Percentiles rank a stretch among this genome's conserved stretches.
phyloP scores from a whole-genome alignment of 2,797 vertebrate genomes.

The Botia almorhae region DNA sequence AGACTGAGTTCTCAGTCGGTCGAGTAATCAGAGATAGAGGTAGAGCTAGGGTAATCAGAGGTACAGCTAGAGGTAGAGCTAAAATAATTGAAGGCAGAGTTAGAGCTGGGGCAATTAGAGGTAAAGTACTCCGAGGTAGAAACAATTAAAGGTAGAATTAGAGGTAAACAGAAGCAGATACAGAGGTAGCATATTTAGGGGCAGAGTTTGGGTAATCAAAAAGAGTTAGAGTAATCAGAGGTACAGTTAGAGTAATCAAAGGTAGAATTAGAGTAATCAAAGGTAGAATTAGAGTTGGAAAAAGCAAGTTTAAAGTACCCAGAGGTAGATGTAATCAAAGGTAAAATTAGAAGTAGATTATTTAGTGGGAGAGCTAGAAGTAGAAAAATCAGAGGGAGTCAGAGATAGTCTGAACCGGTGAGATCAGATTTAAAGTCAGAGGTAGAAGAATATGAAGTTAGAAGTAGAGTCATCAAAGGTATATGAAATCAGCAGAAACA shows the following conservation, averaged over 20 bases:
- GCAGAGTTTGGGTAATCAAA: no score
- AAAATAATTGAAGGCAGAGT: not conserved
- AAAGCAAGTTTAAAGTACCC: no score
- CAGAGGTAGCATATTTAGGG: not conserved
- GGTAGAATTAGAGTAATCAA: not conserved
- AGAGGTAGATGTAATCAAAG: not conserved
- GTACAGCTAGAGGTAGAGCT: not conserved
- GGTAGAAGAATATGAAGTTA: not conserved
- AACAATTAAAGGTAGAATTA: not conserved
- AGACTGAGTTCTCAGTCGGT: not conserved
- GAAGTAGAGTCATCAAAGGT: not conserved
- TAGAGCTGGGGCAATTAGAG: no score
- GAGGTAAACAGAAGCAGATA: not conserved
- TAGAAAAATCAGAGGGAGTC: not conserved
- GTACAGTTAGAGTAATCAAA: not conserved
- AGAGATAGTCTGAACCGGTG: not conserved
- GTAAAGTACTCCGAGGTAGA: not conserved
- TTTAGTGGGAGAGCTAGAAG: not conserved
- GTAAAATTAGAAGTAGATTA: not conserved
- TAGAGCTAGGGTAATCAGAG: not conserved
- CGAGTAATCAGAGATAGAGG: not conserved
- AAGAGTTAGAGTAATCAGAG: not conserved
- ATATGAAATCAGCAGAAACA: not conserved
- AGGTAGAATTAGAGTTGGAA: not conserved
- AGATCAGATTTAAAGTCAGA: not conserved